Conservation (phyloP, 2,113 vertebrate genomes). For the Tetraodon nigroviridis region DNA sequence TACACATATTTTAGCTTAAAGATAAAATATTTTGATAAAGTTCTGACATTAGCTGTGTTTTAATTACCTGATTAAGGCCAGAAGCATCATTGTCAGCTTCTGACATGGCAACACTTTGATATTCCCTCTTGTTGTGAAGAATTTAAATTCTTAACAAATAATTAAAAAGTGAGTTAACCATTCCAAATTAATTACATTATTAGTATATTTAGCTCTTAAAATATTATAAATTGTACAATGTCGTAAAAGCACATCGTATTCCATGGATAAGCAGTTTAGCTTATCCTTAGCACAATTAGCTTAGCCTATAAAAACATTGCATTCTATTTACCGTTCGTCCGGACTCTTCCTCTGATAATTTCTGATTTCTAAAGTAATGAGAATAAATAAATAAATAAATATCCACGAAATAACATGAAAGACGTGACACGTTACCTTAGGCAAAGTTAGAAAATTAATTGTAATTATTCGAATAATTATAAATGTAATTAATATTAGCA, state of each 20-base stretch:
- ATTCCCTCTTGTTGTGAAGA: slow-evolving; percentile 34
- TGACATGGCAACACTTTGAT: slow-evolving; percentile 3
- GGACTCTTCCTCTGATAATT: slow-evolving; percentile 45
- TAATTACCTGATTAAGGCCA: slow-evolving; percentile 34
- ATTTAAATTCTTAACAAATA: slow-evolving; percentile 23
- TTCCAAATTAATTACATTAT: background rate
- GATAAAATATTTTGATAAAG: background rate
- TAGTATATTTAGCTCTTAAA: no score
- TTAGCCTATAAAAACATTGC: background rate
- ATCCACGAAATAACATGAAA: background rate
- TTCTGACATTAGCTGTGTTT: background rate
- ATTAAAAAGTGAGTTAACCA: background rate
- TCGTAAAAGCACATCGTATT: no score
- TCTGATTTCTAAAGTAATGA: slow-evolving; percentile 6
- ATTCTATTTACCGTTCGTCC: slow-evolving; percentile 34
- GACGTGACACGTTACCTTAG: no score
- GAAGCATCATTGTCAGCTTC: background rate
- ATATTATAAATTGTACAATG: no score
- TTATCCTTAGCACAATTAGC: background rate
- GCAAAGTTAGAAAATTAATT: no score
- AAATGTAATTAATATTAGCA: background rate
- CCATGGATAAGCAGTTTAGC: background rate
- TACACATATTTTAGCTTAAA: background rate
- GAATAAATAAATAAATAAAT: background rate
- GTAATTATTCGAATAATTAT: no score